phyloP scores from a whole-genome alignment of 2,888 invertebrate genomes.

The Nebria salina region DNA sequence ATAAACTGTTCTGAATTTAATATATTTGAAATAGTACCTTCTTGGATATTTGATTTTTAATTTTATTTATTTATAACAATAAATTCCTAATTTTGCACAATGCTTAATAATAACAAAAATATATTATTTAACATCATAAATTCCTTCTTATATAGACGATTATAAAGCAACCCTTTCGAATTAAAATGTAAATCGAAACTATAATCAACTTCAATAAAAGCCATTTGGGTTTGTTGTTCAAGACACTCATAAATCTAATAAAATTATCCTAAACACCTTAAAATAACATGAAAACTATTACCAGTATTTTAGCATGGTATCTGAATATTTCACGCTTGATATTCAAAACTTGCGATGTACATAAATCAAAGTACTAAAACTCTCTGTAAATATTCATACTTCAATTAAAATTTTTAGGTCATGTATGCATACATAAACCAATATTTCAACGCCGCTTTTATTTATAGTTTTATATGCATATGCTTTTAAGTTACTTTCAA shows the following conservation, averaged over 20 bases:
- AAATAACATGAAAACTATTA: no score
- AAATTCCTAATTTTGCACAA: neutral
- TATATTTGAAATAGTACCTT: neutral
- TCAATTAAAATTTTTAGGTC: constrained; percentile 18
- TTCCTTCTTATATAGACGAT: no score
- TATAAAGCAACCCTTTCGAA: no score
- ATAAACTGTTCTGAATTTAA: neutral
- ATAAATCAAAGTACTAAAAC: neutral
- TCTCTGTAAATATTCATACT: constrained; percentile 9
- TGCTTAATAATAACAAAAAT: no score
- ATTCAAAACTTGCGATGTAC: neutral
- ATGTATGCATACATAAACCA: constrained; percentile 18
- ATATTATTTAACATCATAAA: no score
- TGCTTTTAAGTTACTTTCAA: constrained; percentile 20
- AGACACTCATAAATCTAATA: no score
- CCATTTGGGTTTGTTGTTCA: no score
- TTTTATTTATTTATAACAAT: neutral
- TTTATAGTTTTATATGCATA: constrained; percentile 19
- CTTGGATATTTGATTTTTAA: neutral
- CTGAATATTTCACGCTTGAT: neutral
- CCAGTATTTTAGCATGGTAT: neutral
- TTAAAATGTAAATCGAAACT: no score
- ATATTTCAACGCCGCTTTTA: constrained; percentile 23
- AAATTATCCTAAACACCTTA: no score
- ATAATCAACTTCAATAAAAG: no score